A percentile compares a stretch with the other conserved stretches of the same genome.
Conservation (phyloP, 2,113 vertebrate genomes). For the Boleophthalmus pectinirostris region DNA sequence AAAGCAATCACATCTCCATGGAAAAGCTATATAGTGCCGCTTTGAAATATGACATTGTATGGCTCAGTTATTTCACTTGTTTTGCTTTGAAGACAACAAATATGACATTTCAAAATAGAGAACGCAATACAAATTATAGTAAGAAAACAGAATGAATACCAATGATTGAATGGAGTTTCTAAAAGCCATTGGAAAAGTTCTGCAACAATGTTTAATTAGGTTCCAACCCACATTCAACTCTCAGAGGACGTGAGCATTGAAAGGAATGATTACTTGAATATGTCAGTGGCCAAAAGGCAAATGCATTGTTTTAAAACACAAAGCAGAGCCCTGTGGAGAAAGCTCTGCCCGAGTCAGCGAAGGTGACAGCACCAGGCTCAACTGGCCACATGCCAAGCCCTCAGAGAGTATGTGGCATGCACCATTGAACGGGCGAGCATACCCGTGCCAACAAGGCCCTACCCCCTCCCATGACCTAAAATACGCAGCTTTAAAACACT, state of each 20-base stretch:
- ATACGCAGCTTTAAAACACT: conserved; percentile 49
- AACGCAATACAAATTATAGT: not conserved
- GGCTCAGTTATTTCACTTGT: no score
- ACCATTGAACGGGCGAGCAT: conserved; percentile 32
- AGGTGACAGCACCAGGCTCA: conserved; percentile 63
- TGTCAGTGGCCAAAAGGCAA: conserved; percentile 28
- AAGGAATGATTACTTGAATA: conserved; percentile 42
- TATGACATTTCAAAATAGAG: not conserved
- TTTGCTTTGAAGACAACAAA: no score
- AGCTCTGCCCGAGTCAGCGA: conserved; percentile 54
- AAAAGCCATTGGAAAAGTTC: not conserved
- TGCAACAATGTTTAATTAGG: conserved; percentile 2
- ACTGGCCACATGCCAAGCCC: conserved; percentile 47
- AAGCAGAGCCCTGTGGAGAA: conserved; percentile 30
- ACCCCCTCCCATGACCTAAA: conserved; percentile 42
- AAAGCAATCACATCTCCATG: no score
- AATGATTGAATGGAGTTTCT: not conserved
- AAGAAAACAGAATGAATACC: not conserved
- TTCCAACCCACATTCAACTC: conserved; percentile 14
- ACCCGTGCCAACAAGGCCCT: conserved; percentile 46
- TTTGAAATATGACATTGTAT: no score
- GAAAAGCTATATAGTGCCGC: no score
- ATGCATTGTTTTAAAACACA: conserved; percentile 32
- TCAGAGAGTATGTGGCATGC: conserved; percentile 54
- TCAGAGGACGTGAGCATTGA: conserved; percentile 26